phyloP scores from a whole-genome alignment of 2,113 vertebrate species.

The Falcunculus frontatus region DNA sequence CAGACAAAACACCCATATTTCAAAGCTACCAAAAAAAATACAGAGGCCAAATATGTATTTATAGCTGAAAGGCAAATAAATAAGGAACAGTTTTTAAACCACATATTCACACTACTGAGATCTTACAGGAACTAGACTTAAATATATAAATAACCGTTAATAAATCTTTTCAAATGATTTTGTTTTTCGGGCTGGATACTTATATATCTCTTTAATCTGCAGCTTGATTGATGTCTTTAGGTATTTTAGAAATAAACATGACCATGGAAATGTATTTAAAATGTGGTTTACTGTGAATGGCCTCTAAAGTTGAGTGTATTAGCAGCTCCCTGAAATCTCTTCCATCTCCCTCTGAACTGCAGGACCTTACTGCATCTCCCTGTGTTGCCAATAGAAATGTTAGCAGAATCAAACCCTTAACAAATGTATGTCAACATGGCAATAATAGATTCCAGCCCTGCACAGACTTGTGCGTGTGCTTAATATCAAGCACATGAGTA shows the following conservation, averaged over 20 bases:
- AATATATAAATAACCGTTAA: background rate
- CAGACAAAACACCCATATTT: too few species aligned
- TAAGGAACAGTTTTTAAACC: background rate
- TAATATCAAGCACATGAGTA: conserved; percentile 65
- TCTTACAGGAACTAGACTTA: background rate
- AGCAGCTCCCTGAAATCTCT: background rate
- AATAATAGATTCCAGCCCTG: conserved; percentile 56
- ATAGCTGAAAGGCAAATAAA: background rate
- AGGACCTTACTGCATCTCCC: background rate
- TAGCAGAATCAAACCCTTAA: conserved; percentile 42
- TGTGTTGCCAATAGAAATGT: conserved; percentile 1
- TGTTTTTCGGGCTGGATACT: background rate
- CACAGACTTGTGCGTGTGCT: background rate
- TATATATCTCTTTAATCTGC: conserved; percentile 9
- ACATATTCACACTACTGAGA: background rate
- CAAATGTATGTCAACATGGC: conserved; percentile 52
- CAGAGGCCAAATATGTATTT: background rate
- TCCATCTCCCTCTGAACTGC: conserved; percentile 1
- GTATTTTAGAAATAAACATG: conserved; percentile 35
- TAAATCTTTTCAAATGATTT: conserved; percentile 17
- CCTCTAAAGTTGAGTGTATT: background rate
- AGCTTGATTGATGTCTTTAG: conserved; percentile 13
- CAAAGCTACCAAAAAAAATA: background rate
- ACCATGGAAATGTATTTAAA: conserved; percentile 41
- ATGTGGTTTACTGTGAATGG: background rate